Percentiles rank a stretch among this genome's conserved stretches.
These are phyloP conservation scores for Paradoxurus hermaphroditus DNA, from an alignment of 2,113 vertebrate species.

Conservation along the genomic window DNA sequence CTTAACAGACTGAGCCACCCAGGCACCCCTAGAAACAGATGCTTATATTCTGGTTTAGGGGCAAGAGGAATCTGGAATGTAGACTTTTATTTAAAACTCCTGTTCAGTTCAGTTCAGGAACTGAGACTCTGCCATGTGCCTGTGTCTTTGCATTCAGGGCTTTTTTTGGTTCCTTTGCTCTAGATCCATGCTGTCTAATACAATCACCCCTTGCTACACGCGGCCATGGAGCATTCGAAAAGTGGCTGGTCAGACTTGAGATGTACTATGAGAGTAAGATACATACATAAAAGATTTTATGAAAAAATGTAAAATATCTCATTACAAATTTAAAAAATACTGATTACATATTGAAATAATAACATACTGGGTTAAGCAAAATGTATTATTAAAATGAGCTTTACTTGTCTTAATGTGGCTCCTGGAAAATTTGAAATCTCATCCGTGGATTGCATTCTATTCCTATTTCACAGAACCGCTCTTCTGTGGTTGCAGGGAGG, in stretches of 20 bases:
- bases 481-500: not conserved
- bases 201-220: not conserved
- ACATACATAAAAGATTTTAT: not conserved
- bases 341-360: not conserved
- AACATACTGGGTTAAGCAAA: not conserved
- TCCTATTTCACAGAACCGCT: not conserved
- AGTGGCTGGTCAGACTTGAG: not conserved
- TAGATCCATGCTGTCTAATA: not conserved
- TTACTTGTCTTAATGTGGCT: not conserved
- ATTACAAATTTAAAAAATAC: not conserved
- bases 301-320: not conserved
- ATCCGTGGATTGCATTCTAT: not conserved
- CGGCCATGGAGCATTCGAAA: not conserved
- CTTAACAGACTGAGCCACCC: too few relatives aligned
- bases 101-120: not conserved
- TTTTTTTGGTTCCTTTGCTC: not conserved
- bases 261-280: not conserved
- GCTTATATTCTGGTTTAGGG: not conserved
- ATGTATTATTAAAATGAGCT: not conserved
- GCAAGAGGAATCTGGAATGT: not conserved
- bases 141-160: not conserved
- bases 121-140: too few relatives aligned
- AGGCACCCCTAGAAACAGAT: not conserved
- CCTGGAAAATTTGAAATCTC: not conserved
- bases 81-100: not conserved